These are phyloP conservation scores for Strigamia maritima DNA, from an alignment of 2,888 invertebrate genomes.

Conservation along the genomic window DNA sequence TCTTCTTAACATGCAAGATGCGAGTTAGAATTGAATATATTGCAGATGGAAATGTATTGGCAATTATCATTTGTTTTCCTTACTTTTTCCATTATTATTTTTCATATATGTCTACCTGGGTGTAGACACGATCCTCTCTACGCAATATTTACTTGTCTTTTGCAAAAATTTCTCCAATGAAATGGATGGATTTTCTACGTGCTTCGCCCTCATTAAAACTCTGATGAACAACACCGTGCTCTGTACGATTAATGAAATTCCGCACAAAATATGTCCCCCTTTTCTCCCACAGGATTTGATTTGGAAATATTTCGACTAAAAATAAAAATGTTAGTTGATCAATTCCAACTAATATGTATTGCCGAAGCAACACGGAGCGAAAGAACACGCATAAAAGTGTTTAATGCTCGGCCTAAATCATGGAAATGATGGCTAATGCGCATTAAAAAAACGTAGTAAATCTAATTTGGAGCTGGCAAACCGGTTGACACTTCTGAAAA, in stretches of 20 bases:
- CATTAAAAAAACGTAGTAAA: slow-evolving; percentile 9
- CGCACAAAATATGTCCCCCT: neutral
- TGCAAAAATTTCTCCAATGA: neutral
- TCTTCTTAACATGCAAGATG: neutral
- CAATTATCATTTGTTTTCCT: slow-evolving; percentile 24
- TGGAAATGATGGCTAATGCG: neutral
- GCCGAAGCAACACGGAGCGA: too few relatives aligned
- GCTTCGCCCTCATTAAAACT: slow-evolving; percentile 7
- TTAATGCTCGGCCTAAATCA: neutral
- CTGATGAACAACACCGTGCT: slow-evolving; percentile 14
- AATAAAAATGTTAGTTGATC: neutral
- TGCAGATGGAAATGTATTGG: neutral
- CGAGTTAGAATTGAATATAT: neutral
- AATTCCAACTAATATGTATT: too few relatives aligned
- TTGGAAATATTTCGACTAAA: neutral
- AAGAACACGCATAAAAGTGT: too few relatives aligned
- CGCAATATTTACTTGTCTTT: slow-evolving; percentile 30
- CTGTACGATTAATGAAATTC: slow-evolving; percentile 22
- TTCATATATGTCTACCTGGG: neutral
- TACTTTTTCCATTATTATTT: neutral
- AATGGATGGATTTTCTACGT: slow-evolving; percentile 26
- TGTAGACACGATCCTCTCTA: neutral
- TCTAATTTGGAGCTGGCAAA: neutral
- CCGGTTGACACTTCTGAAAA: neutral
- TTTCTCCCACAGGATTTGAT: neutral